Percentiles rank a stretch among this genome's conserved stretches.
These are phyloP conservation scores for Sepioteuthis lessoniana DNA, from an alignment of 2,888 invertebrate species.

Conservation along the genomic window DNA sequence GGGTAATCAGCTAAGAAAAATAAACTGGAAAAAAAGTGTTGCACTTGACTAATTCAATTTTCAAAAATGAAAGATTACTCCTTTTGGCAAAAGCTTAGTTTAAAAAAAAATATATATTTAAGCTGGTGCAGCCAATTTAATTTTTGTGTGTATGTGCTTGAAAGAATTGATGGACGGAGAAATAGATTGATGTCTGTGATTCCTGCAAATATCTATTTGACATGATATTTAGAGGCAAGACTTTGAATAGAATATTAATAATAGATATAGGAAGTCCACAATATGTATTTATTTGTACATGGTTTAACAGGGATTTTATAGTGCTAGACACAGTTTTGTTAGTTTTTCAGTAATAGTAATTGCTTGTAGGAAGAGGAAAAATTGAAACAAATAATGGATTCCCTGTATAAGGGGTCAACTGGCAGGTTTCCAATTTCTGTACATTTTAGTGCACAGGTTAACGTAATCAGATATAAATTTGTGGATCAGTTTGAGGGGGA, in stretches of 20 bases:
- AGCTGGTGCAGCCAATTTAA: background rate
- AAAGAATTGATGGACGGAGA: conserved; percentile 47
- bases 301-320: conserved; percentile 34
- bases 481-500: conserved; percentile 37
- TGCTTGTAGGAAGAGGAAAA: conserved; percentile 6
- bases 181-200: conserved; percentile 47
- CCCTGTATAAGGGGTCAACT: conserved; percentile 42
- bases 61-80: background rate
- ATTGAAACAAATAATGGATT: background rate
- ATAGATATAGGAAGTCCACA: background rate
- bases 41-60: background rate
- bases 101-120: background rate
- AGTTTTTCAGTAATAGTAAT: conserved; percentile 21
- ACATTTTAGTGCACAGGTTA: conserved; percentile 47
- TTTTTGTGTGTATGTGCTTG: conserved; percentile 16
- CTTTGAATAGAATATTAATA: conserved; percentile 24
- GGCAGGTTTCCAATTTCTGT: conserved; percentile 42
- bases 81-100: background rate
- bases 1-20: background rate
- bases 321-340: background rate
- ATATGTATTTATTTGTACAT: conserved; percentile 36
- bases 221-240: conserved; percentile 25
- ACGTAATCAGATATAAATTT: conserved; percentile 36
- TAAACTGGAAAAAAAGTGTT: conserved; percentile 1
- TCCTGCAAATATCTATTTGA: conserved; percentile 44